Conservation (phyloP, 2,113 vertebrate species). For the Rhabdomys dilectus region DNA sequence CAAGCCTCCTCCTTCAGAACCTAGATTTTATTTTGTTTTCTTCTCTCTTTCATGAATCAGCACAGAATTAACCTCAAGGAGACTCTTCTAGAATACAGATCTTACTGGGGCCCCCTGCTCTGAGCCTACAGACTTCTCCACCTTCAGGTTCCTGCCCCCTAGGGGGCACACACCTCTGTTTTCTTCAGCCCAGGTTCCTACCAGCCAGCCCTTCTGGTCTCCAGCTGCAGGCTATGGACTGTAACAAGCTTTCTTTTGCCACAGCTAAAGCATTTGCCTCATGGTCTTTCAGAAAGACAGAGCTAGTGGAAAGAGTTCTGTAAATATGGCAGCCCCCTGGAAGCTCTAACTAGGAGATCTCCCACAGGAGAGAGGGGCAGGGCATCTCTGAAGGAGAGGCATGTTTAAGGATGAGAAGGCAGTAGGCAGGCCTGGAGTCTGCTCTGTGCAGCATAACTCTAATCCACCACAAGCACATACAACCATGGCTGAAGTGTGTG, state of each 20-base stretch:
- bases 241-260: background rate
- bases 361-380: background rate
- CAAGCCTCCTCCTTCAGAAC: constrained; percentile 44
- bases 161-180: background rate
- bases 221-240: background rate
- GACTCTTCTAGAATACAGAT: constrained; percentile 39
- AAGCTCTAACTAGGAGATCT: background rate
- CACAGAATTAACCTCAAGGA: constrained; percentile 34
- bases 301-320: no score
- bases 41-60: constrained; percentile 55
- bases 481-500: background rate
- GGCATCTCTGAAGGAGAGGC: background rate
- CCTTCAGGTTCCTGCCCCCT: background rate
- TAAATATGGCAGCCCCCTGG: background rate
- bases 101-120: background rate
- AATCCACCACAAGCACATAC: accelerated
- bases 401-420: accelerated
- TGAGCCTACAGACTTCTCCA: background rate
- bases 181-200: background rate
- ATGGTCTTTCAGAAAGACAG: background rate
- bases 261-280: background rate
- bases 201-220: background rate
- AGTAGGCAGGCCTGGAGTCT: no score
- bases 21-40: background rate
- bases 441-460: background rate